These are phyloP conservation scores for Mesorhabditis sp. DNA, from an alignment of 2,888 invertebrate genomes.

Conservation along the genomic window DNA sequence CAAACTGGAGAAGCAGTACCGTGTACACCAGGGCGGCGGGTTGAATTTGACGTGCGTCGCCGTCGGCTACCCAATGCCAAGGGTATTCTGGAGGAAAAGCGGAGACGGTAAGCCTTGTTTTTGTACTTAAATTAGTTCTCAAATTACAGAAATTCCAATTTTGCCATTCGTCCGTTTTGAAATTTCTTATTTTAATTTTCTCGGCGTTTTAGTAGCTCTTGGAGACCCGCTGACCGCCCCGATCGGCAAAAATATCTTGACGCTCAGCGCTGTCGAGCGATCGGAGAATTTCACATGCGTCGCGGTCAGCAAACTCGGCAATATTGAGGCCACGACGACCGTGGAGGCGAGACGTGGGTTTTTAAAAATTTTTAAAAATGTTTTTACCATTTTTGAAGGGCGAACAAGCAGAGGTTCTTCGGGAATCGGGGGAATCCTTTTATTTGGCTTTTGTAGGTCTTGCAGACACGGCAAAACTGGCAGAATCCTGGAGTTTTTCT, in stretches of 20 bases:
- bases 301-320: constrained; percentile 86
- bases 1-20: constrained; percentile 77
- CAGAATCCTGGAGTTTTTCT: no score
- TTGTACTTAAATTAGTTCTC: background rate
- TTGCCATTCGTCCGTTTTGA: no score
- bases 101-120: constrained; percentile 12
- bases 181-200: constrained; percentile 1
- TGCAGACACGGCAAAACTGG: no score
- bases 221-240: constrained; percentile 57
- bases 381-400: no score
- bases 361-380: background rate
- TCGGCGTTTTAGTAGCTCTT: constrained; percentile 30
- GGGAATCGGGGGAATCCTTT: no score
- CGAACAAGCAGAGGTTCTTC: no score
- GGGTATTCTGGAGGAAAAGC: constrained; percentile 70
- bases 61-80: constrained; percentile 95
- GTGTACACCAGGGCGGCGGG: constrained; percentile 85
- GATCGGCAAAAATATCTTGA: constrained; percentile 75
- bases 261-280: constrained; percentile 77
- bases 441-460: no score
- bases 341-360: background rate
- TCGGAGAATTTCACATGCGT: constrained; percentile 95
- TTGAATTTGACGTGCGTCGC: constrained; percentile 93
- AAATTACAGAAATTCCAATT: no score
- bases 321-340: constrained; percentile 79